Percentiles rank a stretch among this genome's conserved stretches.
Evolutionary conservation across 2,888 invertebrate species (phyloP).

Genomic region (Clostera curtula): DNA sequence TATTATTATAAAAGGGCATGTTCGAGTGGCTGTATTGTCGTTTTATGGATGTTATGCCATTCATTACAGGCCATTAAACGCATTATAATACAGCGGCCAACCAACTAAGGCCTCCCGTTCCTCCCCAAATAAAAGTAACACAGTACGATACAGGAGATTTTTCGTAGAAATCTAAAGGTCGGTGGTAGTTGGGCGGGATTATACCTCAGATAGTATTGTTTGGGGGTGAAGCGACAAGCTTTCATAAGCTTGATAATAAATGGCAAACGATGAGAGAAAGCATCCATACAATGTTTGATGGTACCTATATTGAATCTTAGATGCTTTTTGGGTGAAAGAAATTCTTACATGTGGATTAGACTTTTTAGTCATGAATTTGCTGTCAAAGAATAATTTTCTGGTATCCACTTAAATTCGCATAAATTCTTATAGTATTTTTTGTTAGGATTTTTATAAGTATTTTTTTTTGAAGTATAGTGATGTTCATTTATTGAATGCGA

Average conservation of each 20-base stretch:
- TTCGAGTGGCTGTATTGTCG: slow-evolving; percentile 70
- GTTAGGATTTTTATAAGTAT: too few relatives aligned
- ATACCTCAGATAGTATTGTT: slow-evolving; percentile 67
- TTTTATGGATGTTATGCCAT: slow-evolving; percentile 73
- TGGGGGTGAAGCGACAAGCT: slow-evolving; percentile 66
- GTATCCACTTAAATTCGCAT: too few relatives aligned
- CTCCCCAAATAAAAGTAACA: slow-evolving; percentile 7
- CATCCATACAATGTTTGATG: slow-evolving; percentile 30
- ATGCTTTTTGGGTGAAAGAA: slow-evolving; percentile 5
- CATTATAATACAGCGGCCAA: slow-evolving; percentile 60
- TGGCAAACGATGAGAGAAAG: slow-evolving; percentile 55
- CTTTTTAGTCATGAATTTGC: too few relatives aligned
- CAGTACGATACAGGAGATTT: slow-evolving; percentile 19
- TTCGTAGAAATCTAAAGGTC: slow-evolving; percentile 42
- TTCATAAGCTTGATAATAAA: slow-evolving; percentile 67
- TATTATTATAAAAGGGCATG: slow-evolving; percentile 66
- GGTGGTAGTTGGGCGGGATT: slow-evolving; percentile 34
- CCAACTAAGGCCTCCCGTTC: slow-evolving; percentile 25
- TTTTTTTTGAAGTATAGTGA: too few relatives aligned
- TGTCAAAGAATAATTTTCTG: too few relatives aligned
- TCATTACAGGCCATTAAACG: slow-evolving; percentile 74
- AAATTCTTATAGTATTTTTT: too few relatives aligned
- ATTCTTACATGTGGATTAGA: too few relatives aligned
- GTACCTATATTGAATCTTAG: slow-evolving; percentile 23
- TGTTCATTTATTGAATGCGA: too few relatives aligned